A percentile compares a stretch with the other conserved stretches of the same genome.
These are phyloP conservation scores for Fragum fragum DNA, from an alignment of 2,888 invertebrate genomes.

Conservation along the genomic window DNA sequence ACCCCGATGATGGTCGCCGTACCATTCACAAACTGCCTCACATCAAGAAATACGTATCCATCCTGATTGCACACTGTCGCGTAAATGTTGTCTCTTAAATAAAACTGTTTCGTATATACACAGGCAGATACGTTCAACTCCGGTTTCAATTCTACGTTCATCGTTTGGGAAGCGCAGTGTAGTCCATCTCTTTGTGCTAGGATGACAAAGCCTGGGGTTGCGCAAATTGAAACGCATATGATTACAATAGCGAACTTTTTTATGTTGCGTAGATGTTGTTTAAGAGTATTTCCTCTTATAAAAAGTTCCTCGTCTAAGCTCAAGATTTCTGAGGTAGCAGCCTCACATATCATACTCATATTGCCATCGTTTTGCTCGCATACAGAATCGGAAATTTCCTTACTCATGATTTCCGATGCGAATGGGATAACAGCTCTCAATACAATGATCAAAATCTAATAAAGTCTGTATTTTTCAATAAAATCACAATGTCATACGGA, in stretches of 20 bases:
- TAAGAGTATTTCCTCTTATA: slow-evolving; percentile 5
- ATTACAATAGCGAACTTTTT: neutral
- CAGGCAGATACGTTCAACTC: slow-evolving; percentile 12
- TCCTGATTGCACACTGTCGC: slow-evolving; percentile 32
- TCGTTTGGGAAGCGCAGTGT: neutral
- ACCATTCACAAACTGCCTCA: slow-evolving; percentile 39
- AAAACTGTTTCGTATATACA: slow-evolving; percentile 27
- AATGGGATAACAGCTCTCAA: neutral
- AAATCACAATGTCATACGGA: neutral
- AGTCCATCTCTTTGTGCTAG: neutral
- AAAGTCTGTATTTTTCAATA: neutral
- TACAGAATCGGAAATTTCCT: neutral
- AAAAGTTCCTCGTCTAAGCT: neutral
- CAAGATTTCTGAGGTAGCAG: neutral
- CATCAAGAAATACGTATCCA: slow-evolving; percentile 35
- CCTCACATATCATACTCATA: slow-evolving; percentile 8
- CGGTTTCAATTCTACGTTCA: neutral
- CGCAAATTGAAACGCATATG: neutral
- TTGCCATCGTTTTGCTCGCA: neutral
- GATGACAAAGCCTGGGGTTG: neutral
- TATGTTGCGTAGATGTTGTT: neutral
- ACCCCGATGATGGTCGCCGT: slow-evolving; percentile 28
- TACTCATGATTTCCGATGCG: slow-evolving; percentile 5
- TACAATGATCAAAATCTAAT: neutral
- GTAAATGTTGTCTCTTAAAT: slow-evolving; percentile 20